phyloP scores from a whole-genome alignment of 2,888 invertebrate genomes.

The Loripinus fragilis region DNA sequence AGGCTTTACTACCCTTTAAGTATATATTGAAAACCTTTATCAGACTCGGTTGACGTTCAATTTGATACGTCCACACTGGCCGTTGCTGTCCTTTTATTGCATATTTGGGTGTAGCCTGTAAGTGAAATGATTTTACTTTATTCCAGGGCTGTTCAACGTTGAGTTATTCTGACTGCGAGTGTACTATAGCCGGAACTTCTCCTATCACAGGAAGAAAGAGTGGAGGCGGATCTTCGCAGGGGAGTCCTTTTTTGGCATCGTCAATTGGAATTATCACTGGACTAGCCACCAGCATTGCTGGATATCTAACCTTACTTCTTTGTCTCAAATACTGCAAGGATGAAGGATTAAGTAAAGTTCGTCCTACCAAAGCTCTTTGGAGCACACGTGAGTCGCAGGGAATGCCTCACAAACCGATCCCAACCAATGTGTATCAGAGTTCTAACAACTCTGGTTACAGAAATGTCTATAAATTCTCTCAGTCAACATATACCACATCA shows the following conservation, averaged over 20 bases:
- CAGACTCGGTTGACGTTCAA: too few species aligned
- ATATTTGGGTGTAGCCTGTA: too few species aligned
- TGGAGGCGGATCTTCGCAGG: background rate
- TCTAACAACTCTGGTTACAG: background rate
- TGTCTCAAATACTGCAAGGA: background rate
- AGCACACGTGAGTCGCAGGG: background rate
- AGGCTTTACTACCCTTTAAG: too few species aligned
- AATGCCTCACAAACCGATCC: background rate
- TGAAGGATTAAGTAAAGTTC: background rate
- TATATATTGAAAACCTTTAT: too few species aligned
- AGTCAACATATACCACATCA: background rate
- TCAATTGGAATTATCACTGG: background rate
- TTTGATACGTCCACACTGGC: too few species aligned
- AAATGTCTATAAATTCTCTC: background rate
- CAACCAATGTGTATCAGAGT: slow-evolving; percentile 1
- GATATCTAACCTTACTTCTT: background rate
- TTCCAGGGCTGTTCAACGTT: background rate
- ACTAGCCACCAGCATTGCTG: background rate
- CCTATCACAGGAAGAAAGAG: background rate
- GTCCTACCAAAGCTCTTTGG: background rate
- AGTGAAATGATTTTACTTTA: background rate
- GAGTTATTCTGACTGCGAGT: background rate
- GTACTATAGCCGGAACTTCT: background rate
- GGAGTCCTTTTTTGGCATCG: background rate
- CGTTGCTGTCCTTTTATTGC: too few species aligned